Percentiles rank a stretch among this genome's conserved stretches.
These are phyloP conservation scores for Chaetorhynchus papuensis DNA, from an alignment of 2,113 vertebrate species.

Conservation along the genomic window DNA sequence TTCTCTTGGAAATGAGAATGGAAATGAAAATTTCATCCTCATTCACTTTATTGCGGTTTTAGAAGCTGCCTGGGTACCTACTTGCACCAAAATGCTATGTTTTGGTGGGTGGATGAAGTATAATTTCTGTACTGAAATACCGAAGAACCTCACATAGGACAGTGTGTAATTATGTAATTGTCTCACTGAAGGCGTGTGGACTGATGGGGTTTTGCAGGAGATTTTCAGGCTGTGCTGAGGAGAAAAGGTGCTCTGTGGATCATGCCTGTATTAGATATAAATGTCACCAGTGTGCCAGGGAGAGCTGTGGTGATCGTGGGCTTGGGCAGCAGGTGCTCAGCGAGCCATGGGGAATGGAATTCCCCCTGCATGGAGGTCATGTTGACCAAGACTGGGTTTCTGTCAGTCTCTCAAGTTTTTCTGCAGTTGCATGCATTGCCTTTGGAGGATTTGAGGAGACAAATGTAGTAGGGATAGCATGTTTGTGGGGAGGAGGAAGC, in stretches of 20 bases:
- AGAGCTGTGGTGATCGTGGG: background rate
- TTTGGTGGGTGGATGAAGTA: background rate
- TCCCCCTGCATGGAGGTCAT: background rate
- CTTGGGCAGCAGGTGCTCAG: background rate
- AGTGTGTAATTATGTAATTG: background rate
- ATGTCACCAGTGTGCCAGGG: background rate
- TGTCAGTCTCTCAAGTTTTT: background rate
- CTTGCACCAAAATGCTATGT: background rate
- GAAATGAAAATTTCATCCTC: background rate
- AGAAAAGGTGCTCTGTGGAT: background rate
- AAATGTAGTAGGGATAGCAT: background rate
- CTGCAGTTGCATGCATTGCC: background rate
- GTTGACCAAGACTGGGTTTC: rapidly evolving
- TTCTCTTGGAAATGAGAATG: background rate
- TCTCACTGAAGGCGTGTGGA: rapidly evolving
- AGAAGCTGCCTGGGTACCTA: background rate
- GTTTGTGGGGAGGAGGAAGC: background rate
- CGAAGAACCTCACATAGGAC: background rate
- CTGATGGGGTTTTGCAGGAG: background rate
- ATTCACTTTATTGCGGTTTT: background rate
- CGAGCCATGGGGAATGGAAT: rapidly evolving
- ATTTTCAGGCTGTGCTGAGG: background rate
- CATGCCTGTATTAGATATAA: rapidly evolving
- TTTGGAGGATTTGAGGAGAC: background rate
- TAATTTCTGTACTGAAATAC: background rate